phyloP scores from a whole-genome alignment of 1,140 invertebrate species.

The Neodiprion lecontei region DNA sequence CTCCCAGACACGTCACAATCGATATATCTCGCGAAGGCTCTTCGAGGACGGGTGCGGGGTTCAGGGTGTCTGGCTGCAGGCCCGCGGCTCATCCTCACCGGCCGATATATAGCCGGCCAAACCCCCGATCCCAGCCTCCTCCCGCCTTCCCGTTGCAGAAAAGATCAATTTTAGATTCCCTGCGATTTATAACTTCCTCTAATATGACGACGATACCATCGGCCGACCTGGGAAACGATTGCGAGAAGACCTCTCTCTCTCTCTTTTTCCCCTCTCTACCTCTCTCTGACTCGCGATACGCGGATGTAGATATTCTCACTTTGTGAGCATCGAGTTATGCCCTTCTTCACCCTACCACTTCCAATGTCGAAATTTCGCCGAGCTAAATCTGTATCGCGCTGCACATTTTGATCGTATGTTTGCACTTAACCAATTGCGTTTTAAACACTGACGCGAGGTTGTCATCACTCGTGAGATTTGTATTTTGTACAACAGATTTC shows the following conservation, averaged over 20 bases:
- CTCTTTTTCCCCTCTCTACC: conserved; percentile 20
- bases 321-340: background rate
- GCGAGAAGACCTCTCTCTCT: conserved; percentile 31
- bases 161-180: conserved; percentile 64
- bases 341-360: background rate
- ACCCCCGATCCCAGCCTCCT: conserved; percentile 17
- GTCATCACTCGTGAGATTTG: too few relatives aligned
- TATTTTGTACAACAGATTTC: too few relatives aligned
- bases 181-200: conserved; percentile 63
- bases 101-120: conserved; percentile 12
- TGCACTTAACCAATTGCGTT: too few relatives aligned
- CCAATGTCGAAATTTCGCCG: too few relatives aligned
- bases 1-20: conserved; percentile 60
- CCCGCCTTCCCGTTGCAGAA: conserved; percentile 45
- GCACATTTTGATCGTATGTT: too few relatives aligned
- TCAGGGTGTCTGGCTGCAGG: background rate
- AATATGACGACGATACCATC: conserved; percentile 58
- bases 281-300: conserved; percentile 13
- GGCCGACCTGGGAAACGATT: conserved; percentile 18
- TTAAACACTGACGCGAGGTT: too few relatives aligned
- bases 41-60: conserved; percentile 40
- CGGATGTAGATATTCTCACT: background rate
- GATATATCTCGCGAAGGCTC: conserved; percentile 53
- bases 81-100: conserved; percentile 5
- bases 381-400: too few relatives aligned